Evolutionary conservation across 1,140 invertebrate genomes (phyloP).

Genomic region (Caenorhabditis briggsae): DNA sequence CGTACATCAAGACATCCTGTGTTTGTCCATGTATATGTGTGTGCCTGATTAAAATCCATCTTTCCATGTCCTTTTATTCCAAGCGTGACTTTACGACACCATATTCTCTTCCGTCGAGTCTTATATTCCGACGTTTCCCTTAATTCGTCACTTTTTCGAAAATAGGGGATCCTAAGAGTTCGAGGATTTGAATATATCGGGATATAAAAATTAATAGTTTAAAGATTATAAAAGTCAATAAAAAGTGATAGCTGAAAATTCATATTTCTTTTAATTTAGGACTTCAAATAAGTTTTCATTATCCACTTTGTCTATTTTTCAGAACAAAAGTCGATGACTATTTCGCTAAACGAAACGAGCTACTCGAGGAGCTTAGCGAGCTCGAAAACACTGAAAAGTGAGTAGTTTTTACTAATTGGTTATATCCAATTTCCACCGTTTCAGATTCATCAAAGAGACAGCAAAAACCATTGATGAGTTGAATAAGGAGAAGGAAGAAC

Average conservation of each 20-base stretch:
- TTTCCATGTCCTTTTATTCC: conserved; percentile 47
- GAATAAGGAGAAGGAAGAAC: conserved; percentile 65
- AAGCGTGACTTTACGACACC: conserved; percentile 48
- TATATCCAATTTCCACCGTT: not conserved
- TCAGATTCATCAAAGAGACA: conserved; percentile 57
- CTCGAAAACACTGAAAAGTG: conserved; percentile 54
- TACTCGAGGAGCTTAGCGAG: conserved; percentile 58
- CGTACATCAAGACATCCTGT: conserved; percentile 24
- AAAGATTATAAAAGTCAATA: too few relatives aligned
- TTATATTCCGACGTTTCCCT: not conserved
- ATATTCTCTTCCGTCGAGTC: not conserved
- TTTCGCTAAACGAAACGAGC: conserved; percentile 33
- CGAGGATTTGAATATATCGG: not conserved
- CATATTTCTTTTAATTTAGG: too few relatives aligned
- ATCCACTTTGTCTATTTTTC: not conserved
- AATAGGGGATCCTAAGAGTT: not conserved
- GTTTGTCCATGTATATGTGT: conserved; percentile 42
- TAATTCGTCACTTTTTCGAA: not conserved
- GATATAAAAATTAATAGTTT: not conserved
- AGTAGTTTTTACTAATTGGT: conserved; percentile 16
- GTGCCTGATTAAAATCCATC: conserved; percentile 55
- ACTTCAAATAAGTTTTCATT: not conserved
- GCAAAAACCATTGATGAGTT: conserved; percentile 61
- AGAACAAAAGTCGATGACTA: conserved; percentile 62
- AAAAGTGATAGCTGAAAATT: too few relatives aligned